Evolutionary conservation across 2,888 invertebrate species (phyloP).

Genomic region (Euplagia quadripunctaria): DNA sequence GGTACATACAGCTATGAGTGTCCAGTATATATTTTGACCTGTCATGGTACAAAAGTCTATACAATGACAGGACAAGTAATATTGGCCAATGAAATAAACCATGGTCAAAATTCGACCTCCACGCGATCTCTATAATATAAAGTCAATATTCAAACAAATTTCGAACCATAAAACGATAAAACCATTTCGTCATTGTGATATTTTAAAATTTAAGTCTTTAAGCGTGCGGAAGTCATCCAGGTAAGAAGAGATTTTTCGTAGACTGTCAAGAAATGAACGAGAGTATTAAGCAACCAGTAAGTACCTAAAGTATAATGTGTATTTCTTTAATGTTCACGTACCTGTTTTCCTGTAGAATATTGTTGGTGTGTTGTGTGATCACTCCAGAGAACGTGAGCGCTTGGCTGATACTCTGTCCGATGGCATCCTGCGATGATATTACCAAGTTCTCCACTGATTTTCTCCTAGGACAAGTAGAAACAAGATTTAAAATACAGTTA

Average conservation of each 20-base stretch:
- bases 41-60: too few species aligned
- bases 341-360: constrained; percentile 80
- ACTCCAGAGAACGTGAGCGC: constrained; percentile 87
- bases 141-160: background rate
- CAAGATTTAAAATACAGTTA: background rate
- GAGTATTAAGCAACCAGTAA: background rate
- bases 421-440: constrained; percentile 89
- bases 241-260: too few species aligned
- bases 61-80: too few species aligned
- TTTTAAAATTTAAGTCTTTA: background rate
- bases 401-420: constrained; percentile 89
- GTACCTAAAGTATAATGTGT: background rate
- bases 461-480: constrained; percentile 76
- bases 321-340: constrained; percentile 46
- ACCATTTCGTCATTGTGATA: background rate
- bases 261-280: background rate
- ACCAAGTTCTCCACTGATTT: constrained; percentile 90
- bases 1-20: too few species aligned
- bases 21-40: too few species aligned
- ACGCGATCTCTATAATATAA: too few species aligned
- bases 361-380: constrained; percentile 82
- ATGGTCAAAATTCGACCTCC: too few species aligned
- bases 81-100: too few species aligned
- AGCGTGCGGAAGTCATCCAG: too few species aligned
- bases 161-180: too few species aligned